Evolutionary conservation across 2,797 vertebrate genomes (phyloP), one percentile per base, ranked within the genome.

Genomic region (Centropyge bicolor): DNA sequence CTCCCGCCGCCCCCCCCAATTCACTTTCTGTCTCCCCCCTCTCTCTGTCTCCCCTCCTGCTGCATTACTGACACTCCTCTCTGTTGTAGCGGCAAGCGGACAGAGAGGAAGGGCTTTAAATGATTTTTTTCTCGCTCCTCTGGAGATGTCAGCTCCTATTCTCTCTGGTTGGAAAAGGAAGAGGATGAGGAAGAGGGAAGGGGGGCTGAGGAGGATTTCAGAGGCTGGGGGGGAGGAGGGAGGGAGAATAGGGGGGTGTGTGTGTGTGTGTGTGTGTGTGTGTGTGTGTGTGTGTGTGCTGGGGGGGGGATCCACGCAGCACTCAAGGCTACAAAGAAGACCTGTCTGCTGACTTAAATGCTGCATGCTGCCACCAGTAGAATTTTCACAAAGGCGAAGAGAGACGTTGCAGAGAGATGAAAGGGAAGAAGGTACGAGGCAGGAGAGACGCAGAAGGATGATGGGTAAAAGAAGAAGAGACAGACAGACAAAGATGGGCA

Each of bases 131-230:
- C 57, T 87, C 59, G 64, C 69, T 83, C 86, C 90, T 89, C 81
- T 89, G 75, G 90, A 91, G 88, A 88, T 91, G 92, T 93, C 92
- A 90, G 86, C 67, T 89, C 85, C 89, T 76, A 87, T 91, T 91
- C 86, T 90, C 86, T 83, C 73, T 79, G 63, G 80, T 73, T 73
- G 83, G 78, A 76, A 80, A 79, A 57, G 48, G 76, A 83, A 67
- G 69, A 72, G 73, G 70, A 61, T 73, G 71, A 65, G 76, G 68
- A 74, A 79, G 81, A 70, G 82, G 75, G 81, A 75, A 52, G 48
- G 69, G 73, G 70, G 83, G 71, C 76, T 88, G 86, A 81, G 59
- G 87, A 89, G 82, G 87, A 87, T 91, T 93, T 91, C 74, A 78
- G 71, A 82, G 74, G 68, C 57, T 78, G 59, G 52, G 60, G 59